These are phyloP conservation scores for Erpobdella octoculata DNA, from an alignment of 2,888 invertebrate genomes.

Conservation along the genomic window DNA sequence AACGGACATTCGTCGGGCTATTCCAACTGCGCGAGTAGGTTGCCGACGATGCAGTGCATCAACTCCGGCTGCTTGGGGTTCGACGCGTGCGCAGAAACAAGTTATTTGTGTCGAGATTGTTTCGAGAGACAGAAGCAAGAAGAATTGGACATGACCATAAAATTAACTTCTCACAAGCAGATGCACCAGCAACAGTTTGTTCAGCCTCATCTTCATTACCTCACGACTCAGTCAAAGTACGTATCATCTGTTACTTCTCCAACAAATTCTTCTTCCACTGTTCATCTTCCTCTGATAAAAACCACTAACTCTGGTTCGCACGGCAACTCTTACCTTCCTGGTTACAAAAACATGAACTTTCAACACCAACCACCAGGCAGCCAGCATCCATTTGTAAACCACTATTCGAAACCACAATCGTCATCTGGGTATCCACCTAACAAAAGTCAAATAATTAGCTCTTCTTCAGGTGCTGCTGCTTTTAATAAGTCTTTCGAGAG, in stretches of 20 bases:
- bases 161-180: conserved; percentile 6
- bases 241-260: background rate
- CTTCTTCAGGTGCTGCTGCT: conserved; percentile 12
- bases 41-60: conserved; percentile 24
- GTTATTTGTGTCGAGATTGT: conserved; percentile 48
- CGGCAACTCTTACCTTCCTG: background rate
- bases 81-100: conserved; percentile 24
- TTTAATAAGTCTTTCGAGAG: conserved; percentile 13
- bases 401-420: conserved; percentile 6
- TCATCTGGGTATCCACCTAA: background rate
- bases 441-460: background rate
- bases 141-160: conserved; percentile 39
- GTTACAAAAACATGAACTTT: background rate
- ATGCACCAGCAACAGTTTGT: background rate
- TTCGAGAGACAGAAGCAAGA: conserved; percentile 54
- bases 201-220: background rate
- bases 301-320: background rate
- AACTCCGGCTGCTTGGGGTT: conserved; percentile 28
- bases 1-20: background rate
- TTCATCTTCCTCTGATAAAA: conserved; percentile 10
- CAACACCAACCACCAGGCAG: background rate
- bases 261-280: background rate
- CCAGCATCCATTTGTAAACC: background rate
- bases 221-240: background rate
- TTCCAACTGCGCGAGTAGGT: background rate